Evolutionary conservation across 1,140 invertebrate species (phyloP).

Genomic region (Dinoponera quadriceps): DNA sequence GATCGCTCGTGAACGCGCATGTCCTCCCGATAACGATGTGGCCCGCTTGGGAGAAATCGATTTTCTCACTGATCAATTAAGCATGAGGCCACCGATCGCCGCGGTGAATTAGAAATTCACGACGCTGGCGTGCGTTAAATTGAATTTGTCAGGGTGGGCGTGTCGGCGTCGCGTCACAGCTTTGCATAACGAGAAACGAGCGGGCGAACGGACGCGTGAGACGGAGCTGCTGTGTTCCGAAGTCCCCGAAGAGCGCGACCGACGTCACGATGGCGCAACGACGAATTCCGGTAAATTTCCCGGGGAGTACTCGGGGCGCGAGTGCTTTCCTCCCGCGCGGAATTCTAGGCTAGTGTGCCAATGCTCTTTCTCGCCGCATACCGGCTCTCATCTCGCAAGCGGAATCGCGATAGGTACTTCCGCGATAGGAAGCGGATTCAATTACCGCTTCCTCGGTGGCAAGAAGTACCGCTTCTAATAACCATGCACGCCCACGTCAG

Average conservation of each 20-base stretch:
- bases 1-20: not conserved
- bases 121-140: constrained; percentile 65
- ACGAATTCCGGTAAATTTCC: constrained; percentile 35
- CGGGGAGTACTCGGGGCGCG: not conserved
- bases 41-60: constrained; percentile 3
- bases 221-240: constrained; percentile 22
- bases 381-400: constrained; percentile 25
- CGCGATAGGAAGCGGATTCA: constrained; percentile 29
- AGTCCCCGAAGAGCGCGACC: not conserved
- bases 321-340: not conserved
- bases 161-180: constrained; percentile 40
- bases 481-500: constrained; percentile 2
- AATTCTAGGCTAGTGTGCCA: constrained; percentile 38
- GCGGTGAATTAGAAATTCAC: constrained; percentile 47
- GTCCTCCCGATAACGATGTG: not conserved
- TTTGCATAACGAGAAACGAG: constrained; percentile 64
- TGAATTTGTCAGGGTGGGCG: constrained; percentile 68
- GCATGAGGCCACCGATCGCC: constrained; percentile 49
- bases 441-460: constrained; percentile 18
- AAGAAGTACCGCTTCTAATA: constrained; percentile 14
- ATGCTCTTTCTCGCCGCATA: not conserved
- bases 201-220: constrained; percentile 1
- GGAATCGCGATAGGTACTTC: constrained; percentile 19
- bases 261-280: not conserved
- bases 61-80: constrained; percentile 59